Conservation (phyloP, 1,140 invertebrate species). For the Drosophila sucinea region DNA sequence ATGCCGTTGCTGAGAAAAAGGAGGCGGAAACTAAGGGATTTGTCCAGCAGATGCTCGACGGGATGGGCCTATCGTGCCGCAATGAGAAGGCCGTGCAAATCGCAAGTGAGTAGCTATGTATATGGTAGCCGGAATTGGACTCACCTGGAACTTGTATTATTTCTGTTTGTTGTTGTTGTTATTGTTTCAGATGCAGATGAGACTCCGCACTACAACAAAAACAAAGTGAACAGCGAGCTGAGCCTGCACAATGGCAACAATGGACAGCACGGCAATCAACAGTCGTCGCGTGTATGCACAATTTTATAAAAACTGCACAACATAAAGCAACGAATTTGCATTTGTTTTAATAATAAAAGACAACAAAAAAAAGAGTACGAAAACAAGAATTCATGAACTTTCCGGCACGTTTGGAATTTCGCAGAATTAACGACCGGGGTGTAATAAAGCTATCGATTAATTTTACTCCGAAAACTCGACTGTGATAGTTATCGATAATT, state of each 20-base stretch:
- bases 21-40: constrained; percentile 62
- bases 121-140: neutral
- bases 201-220: constrained; percentile 56
- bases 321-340: constrained; percentile 54
- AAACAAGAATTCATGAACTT: constrained; percentile 19
- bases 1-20: constrained; percentile 28
- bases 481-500: no score
- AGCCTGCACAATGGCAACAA: constrained; percentile 59
- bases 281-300: constrained; percentile 80
- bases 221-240: constrained; percentile 74
- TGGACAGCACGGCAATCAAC: constrained; percentile 52
- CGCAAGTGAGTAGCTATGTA: constrained; percentile 54
- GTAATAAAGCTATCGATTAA: no score
- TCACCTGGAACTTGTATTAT: constrained; percentile 37
- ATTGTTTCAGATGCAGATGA: constrained; percentile 61
- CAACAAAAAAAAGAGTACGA: neutral
- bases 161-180: constrained; percentile 14
- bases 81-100: constrained; percentile 76
- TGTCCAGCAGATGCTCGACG: constrained; percentile 66
- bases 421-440: no score
- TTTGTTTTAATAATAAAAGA: constrained; percentile 61
- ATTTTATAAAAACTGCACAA: constrained; percentile 73
- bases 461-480: no score
- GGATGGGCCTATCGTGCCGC: constrained; percentile 66
- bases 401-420: constrained; percentile 10